These are phyloP conservation scores for Tenthredo notha DNA, from an alignment of 2,888 invertebrate genomes.

Conservation along the genomic window DNA sequence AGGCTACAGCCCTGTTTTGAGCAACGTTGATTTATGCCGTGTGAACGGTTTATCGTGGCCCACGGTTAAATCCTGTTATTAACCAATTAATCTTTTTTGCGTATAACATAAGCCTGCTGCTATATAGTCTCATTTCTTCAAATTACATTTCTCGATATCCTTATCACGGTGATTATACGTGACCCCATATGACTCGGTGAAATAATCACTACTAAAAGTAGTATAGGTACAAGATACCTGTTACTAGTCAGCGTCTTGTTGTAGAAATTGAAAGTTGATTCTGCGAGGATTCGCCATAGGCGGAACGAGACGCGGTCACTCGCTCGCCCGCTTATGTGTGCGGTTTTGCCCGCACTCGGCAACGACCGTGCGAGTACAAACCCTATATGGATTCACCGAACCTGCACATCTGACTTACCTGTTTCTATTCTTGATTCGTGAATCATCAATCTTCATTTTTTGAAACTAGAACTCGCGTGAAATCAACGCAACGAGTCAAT, in stretches of 20 bases:
- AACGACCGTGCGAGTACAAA: conserved; percentile 16
- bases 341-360: neutral
- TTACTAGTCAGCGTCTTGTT: conserved; percentile 33
- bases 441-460: conserved; percentile 28
- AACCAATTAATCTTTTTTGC: conserved; percentile 18
- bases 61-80: conserved; percentile 16
- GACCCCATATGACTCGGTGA: conserved; percentile 27
- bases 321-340: neutral
- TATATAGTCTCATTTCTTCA: neutral
- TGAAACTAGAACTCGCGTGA: neutral
- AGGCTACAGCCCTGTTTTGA: conserved; percentile 34
- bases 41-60: conserved; percentile 44
- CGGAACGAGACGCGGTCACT: conserved; percentile 59
- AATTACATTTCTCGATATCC: neutral
- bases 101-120: neutral
- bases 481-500: neutral
- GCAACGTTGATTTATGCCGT: conserved; percentile 37
- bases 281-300: conserved; percentile 69
- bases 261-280: conserved; percentile 75
- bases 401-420: conserved; percentile 37
- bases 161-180: neutral
- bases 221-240: neutral
- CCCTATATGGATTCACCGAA: conserved; percentile 48
- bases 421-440: conserved; percentile 47
- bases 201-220: conserved; percentile 4